These are phyloP conservation scores for Dunckerocampus dactyliophorus DNA, from an alignment of 2,113 vertebrate genomes.

Conservation along the genomic window DNA sequence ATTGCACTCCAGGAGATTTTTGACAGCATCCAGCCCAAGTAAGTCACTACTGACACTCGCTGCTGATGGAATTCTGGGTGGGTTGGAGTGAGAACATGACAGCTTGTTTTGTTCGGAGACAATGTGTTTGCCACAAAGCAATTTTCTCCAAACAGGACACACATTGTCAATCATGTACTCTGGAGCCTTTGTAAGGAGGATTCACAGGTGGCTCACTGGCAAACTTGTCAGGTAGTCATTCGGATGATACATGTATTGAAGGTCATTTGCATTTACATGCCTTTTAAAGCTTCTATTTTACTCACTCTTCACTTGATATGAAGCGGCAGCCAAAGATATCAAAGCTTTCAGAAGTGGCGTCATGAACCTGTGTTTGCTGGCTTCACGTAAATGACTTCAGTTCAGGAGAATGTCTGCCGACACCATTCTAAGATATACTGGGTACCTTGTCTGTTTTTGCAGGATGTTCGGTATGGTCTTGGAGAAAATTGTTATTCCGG, in stretches of 20 bases:
- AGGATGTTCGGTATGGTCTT: constrained; percentile 99
- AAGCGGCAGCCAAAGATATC: too few species aligned
- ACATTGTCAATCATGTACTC: neutral
- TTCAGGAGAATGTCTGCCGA: neutral
- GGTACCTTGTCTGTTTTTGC: constrained; percentile 1
- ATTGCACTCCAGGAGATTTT: constrained; percentile 95
- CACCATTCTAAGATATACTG: neutral
- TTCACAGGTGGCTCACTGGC: too few species aligned
- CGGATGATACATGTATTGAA: too few species aligned
- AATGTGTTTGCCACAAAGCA: neutral
- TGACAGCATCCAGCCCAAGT: constrained; percentile 97
- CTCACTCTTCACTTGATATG: too few species aligned
- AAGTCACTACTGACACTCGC: constrained; percentile 55
- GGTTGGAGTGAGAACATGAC: neutral
- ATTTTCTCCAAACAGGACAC: neutral
- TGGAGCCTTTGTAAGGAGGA: neutral
- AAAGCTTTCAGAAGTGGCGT: too few species aligned
- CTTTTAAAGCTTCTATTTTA: too few species aligned
- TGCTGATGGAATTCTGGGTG: neutral
- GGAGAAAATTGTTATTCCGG: constrained; percentile 97
- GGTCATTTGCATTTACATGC: too few species aligned
- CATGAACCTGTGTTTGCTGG: neutral
- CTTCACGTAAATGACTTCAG: neutral
- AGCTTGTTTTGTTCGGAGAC: neutral
- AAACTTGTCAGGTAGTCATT: too few species aligned